Conservation (phyloP, 2,113 vertebrate species). For the Solenodon paradoxus region DNA sequence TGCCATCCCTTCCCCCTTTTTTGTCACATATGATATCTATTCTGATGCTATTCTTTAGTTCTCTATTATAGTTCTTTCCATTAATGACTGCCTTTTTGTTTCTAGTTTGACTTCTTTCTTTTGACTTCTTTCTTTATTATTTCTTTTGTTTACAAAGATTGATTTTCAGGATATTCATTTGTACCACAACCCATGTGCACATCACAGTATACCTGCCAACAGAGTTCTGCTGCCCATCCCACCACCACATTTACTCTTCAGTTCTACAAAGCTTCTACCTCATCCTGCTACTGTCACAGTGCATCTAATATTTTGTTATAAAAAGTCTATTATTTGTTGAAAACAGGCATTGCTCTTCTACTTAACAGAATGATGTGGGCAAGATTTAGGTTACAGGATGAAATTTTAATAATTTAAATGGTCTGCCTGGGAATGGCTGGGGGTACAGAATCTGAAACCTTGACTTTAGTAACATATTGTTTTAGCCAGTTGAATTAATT, state of each 20-base stretch:
- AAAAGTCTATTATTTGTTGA: not conserved
- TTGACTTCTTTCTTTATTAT: too few relatives aligned
- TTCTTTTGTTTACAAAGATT: too few relatives aligned
- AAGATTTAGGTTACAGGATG: not conserved
- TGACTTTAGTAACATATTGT: not conserved
- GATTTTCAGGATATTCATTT: too few relatives aligned
- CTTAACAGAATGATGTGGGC: not conserved
- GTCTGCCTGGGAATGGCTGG: not conserved
- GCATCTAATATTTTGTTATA: not conserved
- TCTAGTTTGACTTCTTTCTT: slow-evolving; percentile 12
- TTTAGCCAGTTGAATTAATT: slow-evolving; percentile 43
- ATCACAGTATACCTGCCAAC: too few relatives aligned
- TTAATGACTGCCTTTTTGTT: not conserved
- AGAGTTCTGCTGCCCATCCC: too few relatives aligned
- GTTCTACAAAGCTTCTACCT: not conserved
- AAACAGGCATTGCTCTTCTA: too few relatives aligned
- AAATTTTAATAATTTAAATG: not conserved
- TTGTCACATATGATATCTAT: not conserved
- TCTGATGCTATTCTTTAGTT: not conserved
- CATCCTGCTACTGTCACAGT: not conserved
- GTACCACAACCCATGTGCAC: too few relatives aligned
- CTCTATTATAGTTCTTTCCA: not conserved
- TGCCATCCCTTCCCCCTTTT: not conserved
- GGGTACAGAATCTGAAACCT: not conserved
- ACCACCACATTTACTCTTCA: too few relatives aligned